These are phyloP conservation scores for Holacanthus passer DNA, from an alignment of 2,113 vertebrate genomes.

Conservation along the genomic window DNA sequence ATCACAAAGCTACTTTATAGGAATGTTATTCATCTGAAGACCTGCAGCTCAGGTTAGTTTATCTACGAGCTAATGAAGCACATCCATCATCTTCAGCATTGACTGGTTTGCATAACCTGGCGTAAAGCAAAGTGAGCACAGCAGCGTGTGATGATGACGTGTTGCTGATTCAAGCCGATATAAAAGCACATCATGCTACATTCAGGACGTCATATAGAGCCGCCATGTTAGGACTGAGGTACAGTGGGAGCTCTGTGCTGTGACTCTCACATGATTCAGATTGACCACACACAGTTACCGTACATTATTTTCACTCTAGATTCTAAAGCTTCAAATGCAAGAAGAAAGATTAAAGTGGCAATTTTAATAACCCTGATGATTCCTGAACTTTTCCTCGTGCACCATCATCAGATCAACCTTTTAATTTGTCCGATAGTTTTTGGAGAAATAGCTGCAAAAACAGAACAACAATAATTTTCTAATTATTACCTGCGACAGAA, in stretches of 20 bases:
- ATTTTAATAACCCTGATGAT: background rate
- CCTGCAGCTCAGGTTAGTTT: background rate
- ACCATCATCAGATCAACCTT: background rate
- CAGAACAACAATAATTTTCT: background rate
- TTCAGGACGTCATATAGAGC: background rate
- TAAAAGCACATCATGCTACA: background rate
- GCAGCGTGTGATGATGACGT: background rate
- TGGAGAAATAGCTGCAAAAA: background rate
- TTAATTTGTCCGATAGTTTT: background rate
- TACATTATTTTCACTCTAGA: no score
- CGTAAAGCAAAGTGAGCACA: background rate
- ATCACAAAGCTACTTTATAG: background rate
- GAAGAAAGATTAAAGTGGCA: background rate
- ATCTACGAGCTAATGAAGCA: background rate
- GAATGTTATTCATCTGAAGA: background rate
- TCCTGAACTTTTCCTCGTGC: background rate
- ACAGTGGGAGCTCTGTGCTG: background rate
- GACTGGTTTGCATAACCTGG: no score
- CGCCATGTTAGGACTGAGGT: background rate
- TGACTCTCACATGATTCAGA: constrained; percentile 47
- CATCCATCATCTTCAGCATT: no score
- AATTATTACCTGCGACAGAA: background rate
- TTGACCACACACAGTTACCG: constrained; percentile 8
- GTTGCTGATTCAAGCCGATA: no score
- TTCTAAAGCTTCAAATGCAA: background rate